phyloP scores from a whole-genome alignment of 2,113 vertebrate species.

The Patagioenas fasciata region DNA sequence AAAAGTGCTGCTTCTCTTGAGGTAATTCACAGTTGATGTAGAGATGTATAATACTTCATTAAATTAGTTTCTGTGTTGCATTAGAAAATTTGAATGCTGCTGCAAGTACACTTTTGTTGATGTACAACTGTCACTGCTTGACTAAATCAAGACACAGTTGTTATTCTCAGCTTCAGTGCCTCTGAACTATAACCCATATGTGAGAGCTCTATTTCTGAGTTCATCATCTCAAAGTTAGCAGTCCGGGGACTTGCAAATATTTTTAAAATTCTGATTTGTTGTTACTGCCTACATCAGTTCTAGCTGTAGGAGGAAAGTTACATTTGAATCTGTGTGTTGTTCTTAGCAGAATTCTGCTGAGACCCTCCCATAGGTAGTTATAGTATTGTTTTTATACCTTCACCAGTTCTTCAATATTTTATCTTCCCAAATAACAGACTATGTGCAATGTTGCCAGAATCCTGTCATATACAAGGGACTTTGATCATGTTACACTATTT shows the following conservation, averaged over 20 bases:
- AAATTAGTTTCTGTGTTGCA: slow-evolving; percentile 24
- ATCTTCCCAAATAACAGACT: slow-evolving; percentile 16
- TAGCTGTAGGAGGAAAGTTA: not conserved
- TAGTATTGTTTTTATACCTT: not conserved
- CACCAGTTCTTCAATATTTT: slow-evolving; percentile 7
- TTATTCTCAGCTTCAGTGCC: slow-evolving; percentile 34
- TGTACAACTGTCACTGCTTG: slow-evolving; percentile 20
- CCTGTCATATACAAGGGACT: not conserved
- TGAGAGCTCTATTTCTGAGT: slow-evolving; percentile 2
- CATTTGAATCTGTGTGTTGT: not conserved
- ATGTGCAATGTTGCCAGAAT: not conserved
- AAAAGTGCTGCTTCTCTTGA: not conserved
- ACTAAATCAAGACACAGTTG: slow-evolving; percentile 35
- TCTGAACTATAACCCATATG: slow-evolving; percentile 29
- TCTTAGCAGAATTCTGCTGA: slow-evolving; percentile 17
- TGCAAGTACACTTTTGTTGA: slow-evolving; percentile 40
- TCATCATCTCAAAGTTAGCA: slow-evolving; percentile 16
- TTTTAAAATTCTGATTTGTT: slow-evolving; percentile 34
- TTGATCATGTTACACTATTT: slow-evolving; percentile 20
- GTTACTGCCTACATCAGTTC: not conserved
- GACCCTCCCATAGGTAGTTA: not conserved
- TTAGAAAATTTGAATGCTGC: slow-evolving; percentile 12
- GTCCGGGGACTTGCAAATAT: not conserved
- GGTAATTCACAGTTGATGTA: not conserved
- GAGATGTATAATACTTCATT: not conserved